A percentile compares a stretch with the other conserved stretches of the same genome.
These are phyloP conservation scores for Typhlomys cinereus DNA, from an alignment of 2,113 vertebrate species.

Conservation along the genomic window DNA sequence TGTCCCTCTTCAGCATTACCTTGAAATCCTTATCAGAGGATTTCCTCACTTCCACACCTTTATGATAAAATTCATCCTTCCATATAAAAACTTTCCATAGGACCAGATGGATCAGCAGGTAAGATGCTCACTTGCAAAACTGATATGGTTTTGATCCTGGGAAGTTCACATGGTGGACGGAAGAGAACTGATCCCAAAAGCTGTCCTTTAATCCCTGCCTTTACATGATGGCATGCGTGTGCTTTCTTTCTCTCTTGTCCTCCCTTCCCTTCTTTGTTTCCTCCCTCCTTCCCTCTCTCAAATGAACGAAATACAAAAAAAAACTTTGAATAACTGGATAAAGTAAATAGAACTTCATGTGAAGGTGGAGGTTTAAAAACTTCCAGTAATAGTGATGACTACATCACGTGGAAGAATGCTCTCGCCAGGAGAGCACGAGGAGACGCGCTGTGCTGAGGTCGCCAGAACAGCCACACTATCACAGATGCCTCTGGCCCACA, in stretches of 20 bases:
- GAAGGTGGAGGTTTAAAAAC: background rate
- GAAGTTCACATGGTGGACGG: no score
- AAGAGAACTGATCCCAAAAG: no score
- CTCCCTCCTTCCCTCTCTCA: no score
- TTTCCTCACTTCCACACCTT: background rate
- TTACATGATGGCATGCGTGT: no score
- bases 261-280: no score
- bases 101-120: no score
- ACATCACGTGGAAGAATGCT: background rate
- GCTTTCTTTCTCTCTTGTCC: no score
- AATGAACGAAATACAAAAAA: no score
- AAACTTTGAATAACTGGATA: background rate
- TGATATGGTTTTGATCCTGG: no score
- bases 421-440: background rate
- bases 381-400: background rate
- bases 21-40: background rate
- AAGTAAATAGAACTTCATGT: background rate
- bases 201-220: no score
- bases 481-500: background rate
- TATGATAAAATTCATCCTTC: background rate
- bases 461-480: background rate
- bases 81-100: no score
- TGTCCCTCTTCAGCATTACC: background rate
- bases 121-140: no score
- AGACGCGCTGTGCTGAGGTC: background rate